Evolutionary conservation across 2,888 invertebrate genomes (phyloP).

Genomic region (Frankliniella intonsa): DNA sequence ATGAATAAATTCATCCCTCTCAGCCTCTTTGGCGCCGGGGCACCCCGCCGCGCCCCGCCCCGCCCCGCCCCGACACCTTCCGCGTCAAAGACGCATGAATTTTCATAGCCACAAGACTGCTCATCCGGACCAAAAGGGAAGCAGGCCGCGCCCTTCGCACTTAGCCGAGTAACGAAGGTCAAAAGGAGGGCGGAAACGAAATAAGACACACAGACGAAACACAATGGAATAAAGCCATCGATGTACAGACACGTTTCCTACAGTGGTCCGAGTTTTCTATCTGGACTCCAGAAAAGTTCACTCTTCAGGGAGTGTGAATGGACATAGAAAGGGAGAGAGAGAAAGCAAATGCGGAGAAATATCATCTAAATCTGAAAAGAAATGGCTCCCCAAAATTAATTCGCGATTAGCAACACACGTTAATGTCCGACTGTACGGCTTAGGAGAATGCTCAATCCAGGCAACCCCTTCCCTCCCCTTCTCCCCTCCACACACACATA

Average conservation of each 20-base stretch:
- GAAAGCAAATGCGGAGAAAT: too few relatives aligned
- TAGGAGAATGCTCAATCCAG: background rate
- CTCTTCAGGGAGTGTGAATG: too few relatives aligned
- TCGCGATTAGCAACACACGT: slow-evolving; percentile 6
- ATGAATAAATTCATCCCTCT: slow-evolving; percentile 15
- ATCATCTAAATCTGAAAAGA: background rate
- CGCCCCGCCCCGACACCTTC: slow-evolving; percentile 15
- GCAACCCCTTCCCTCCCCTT: too few relatives aligned
- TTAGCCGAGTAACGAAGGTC: too few relatives aligned
- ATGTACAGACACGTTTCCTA: too few relatives aligned
- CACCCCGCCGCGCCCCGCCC: background rate
- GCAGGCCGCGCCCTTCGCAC: background rate
- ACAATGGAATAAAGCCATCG: too few relatives aligned
- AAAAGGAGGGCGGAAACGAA: too few relatives aligned
- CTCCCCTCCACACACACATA: too few relatives aligned
- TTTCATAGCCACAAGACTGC: slow-evolving; percentile 2
- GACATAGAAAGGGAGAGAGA: too few relatives aligned
- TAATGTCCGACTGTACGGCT: background rate
- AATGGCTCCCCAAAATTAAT: background rate
- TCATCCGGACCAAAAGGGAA: background rate
- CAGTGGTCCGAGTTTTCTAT: too few relatives aligned
- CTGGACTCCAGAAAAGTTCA: too few relatives aligned
- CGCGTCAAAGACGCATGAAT: slow-evolving; percentile 24
- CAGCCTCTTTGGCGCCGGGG: background rate
- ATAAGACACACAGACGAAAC: too few relatives aligned